Base-by-base conservation (phyloP, 2,888 invertebrate species). In the Hirtodrosophila duncani region DNA sequence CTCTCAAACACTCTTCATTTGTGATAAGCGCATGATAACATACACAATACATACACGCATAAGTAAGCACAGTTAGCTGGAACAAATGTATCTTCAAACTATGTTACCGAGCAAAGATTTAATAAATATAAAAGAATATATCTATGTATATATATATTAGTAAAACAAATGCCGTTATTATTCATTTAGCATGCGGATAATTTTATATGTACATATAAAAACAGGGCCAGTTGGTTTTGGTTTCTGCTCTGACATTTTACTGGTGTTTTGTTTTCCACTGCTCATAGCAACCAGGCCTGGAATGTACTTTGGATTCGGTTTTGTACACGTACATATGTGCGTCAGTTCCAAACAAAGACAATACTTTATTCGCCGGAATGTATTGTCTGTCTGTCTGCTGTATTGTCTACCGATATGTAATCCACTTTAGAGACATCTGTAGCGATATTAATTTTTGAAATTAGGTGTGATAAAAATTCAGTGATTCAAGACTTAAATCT, bases 1-100 rank as follows among this genome's bases (percentile, higher is more conserved):
- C 34, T 36, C 20, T 48, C 36, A 41, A 20, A 29, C 48, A 48
- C 60, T 50, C 34, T 29, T 51, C 46, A 56, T 75, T n/a, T 77
- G 77, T 72, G 72, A 72, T 72, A 72, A n/a, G n/a, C n/a, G n/a
- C n/a, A 66, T 34, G 64, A 55, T 71, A 55, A 55, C 56, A 56
- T 56, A 30, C 39, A 10, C 9, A 7, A 31, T 31, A 31, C 3
- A 20, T 5, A 6, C n/a, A n/a, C n/a, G n/a, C n/a, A 42, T 65
- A 71, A 68, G 68, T 59, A 49, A 74, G 67, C 75, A 30, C 50
- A 53, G 53, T 60, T 65, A 64, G 49, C 55, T 52, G 56, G 49
- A 69, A 59, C 63, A 66, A 75, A 61, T 68, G 52, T 72, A 75
- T 71, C 72, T 72, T 62, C 27, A 69, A 26, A 43, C 50, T 72